Conservation (phyloP, 1,140 invertebrate species). For the Atta colombica region DNA sequence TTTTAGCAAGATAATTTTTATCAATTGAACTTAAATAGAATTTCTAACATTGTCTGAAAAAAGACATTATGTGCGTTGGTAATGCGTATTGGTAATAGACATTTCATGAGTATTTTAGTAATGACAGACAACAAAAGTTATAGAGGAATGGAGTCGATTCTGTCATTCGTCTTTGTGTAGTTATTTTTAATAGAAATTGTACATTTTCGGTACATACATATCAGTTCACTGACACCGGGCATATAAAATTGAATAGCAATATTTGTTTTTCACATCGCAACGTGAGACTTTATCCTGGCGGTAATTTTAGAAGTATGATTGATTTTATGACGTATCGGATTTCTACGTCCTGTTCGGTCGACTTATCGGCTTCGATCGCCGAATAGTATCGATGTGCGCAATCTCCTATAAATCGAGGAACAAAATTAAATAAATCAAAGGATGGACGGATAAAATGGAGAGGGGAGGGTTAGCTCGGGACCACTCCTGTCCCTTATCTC, state of each 20-base stretch:
- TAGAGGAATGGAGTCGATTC: conserved; percentile 1
- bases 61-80: neutral
- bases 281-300: conserved; percentile 45
- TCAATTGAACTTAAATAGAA: neutral
- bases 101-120: neutral
- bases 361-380: conserved; percentile 62
- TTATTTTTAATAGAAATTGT: conserved; percentile 33
- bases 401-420: conserved; percentile 76
- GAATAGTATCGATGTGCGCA: conserved; percentile 55
- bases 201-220: conserved; percentile 13
- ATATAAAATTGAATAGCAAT: conserved; percentile 50
- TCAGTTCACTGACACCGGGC: neutral
- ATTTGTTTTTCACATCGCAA: conserved; percentile 51
- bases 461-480: neutral
- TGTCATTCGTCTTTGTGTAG: neutral
- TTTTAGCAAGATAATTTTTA: conserved; percentile 3
- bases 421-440: conserved; percentile 83
- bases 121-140: neutral
- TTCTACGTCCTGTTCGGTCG: conserved; percentile 23
- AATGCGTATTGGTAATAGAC: neutral
- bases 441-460: neutral
- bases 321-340: conserved; percentile 56
- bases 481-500: conserved; percentile 76
- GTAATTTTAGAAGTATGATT: conserved; percentile 64
- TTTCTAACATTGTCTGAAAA: neutral